Percentiles rank a stretch among this genome's conserved stretches.
These are phyloP conservation scores for Cephus cinctus DNA, from an alignment of 1,140 invertebrate species.

Conservation along the genomic window DNA sequence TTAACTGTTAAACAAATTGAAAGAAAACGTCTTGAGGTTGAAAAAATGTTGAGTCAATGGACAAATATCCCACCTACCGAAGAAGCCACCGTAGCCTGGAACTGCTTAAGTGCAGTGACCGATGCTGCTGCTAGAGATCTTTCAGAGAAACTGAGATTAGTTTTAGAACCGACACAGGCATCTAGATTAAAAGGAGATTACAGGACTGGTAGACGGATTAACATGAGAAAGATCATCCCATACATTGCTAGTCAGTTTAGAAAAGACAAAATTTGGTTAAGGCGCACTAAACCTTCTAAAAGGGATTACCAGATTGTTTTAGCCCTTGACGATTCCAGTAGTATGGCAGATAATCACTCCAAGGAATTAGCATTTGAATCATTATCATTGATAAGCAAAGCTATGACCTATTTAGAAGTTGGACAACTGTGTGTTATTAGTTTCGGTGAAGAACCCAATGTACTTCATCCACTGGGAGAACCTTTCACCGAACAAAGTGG, in stretches of 20 bases:
- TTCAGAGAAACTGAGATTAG: conserved; percentile 89
- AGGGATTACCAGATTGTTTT: conserved; percentile 96
- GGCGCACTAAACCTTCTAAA: conserved; percentile 93
- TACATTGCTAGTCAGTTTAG: conserved; percentile 99
- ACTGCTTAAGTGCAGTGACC: conserved; percentile 62
- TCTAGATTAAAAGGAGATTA: conserved; percentile 93
- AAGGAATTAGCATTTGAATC: conserved; percentile 94
- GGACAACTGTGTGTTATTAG: conserved; percentile 89
- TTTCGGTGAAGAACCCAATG: conserved; percentile 84
- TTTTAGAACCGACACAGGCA: conserved; percentile 93
- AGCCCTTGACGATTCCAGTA: conserved; percentile 96
- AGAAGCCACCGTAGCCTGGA: conserved; percentile 60
- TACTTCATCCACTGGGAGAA: conserved; percentile 84
- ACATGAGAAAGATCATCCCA: conserved; percentile 97
- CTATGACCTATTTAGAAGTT: conserved; percentile 89
- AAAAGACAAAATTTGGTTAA: conserved; percentile 99
- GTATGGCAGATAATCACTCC: conserved; percentile 87
- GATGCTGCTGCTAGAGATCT: conserved; percentile 79
- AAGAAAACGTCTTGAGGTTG: conserved; percentile 51
- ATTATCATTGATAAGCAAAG: conserved; percentile 87
- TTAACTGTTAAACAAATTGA: conserved; percentile 33
- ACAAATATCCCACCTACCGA: conserved; percentile 49
- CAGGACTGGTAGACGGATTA: conserved; percentile 93
- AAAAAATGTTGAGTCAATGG: conserved; percentile 60
- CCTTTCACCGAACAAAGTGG: conserved; percentile 83